Evolutionary conservation across 35 echinoderm and acorn worm species (phyloP).

Genomic region (Apostichopus californicus): DNA sequence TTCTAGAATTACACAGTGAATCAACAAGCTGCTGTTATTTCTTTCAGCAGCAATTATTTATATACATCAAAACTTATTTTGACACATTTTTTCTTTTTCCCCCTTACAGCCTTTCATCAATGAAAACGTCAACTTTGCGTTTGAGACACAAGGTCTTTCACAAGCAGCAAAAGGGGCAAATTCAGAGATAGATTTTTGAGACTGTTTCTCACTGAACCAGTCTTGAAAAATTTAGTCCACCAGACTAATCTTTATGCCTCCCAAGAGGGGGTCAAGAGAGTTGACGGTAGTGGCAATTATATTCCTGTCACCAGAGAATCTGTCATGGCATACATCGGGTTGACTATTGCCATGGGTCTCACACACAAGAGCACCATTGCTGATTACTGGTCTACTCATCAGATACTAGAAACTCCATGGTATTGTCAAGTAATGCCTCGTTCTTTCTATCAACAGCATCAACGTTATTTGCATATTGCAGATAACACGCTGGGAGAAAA

Average conservation of each 20-base stretch:
- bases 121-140: not conserved
- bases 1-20: no score
- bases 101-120: not conserved
- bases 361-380: not conserved
- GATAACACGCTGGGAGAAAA: not conserved
- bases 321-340: slow-evolving; percentile 21
- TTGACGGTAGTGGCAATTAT: not conserved
- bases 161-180: not conserved
- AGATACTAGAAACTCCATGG: not conserved
- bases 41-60: no score
- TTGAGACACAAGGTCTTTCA: not conserved
- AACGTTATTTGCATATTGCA: not conserved
- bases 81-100: no score
- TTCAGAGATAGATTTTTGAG: slow-evolving; percentile 1
- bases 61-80: no score
- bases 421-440: slow-evolving; percentile 27
- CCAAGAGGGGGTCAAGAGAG: not conserved
- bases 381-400: slow-evolving; percentile 22
- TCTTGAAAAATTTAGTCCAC: not conserved
- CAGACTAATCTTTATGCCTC: not conserved
- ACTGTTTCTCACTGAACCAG: slow-evolving; percentile 21
- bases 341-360: slow-evolving; percentile 11
- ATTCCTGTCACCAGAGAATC: slow-evolving; percentile 23
- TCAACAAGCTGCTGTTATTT: no score
- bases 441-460: not conserved